Conservation (phyloP, 2,797 vertebrate species). For the Intellagama lesueurii region DNA sequence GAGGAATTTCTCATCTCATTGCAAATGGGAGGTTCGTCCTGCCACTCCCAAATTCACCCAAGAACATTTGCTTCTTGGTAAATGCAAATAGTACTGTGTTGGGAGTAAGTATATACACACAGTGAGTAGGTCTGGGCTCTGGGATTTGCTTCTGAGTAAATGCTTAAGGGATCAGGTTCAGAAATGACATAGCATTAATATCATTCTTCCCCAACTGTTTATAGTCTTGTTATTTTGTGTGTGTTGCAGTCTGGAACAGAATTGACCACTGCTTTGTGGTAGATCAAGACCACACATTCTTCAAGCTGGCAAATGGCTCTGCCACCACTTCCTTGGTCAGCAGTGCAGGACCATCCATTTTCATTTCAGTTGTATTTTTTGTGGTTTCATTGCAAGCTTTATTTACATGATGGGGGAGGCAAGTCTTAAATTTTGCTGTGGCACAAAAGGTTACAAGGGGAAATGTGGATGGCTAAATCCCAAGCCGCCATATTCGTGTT, state of each 20-base stretch:
- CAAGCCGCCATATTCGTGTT: constrained; percentile 60
- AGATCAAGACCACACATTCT: constrained; percentile 73
- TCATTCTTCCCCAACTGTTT: constrained; percentile 47
- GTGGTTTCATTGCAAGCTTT: constrained; percentile 69
- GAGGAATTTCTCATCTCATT: no score
- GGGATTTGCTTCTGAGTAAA: neutral
- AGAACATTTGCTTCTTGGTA: neutral
- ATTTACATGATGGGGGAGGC: constrained; percentile 53
- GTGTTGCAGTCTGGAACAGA: constrained; percentile 74
- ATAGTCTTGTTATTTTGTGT: constrained; percentile 63
- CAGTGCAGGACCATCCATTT: constrained; percentile 53
- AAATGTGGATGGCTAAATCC: constrained; percentile 55
- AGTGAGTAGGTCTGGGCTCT: neutral
- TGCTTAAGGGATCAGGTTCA: neutral
- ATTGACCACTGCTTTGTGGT: constrained; percentile 79
- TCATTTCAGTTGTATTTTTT: constrained; percentile 68
- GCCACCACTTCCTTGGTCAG: constrained; percentile 77
- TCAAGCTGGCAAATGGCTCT: constrained; percentile 66
- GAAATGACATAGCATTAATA: neutral
- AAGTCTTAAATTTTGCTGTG: constrained; percentile 64
- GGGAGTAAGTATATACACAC: neutral
- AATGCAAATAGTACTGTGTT: neutral
- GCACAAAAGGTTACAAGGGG: constrained; percentile 66
- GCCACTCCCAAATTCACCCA: neutral
- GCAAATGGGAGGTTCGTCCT: no score